These are phyloP conservation scores for Hyperopisus bebe DNA, from an alignment of 2,113 vertebrate genomes.

Conservation along the genomic window DNA sequence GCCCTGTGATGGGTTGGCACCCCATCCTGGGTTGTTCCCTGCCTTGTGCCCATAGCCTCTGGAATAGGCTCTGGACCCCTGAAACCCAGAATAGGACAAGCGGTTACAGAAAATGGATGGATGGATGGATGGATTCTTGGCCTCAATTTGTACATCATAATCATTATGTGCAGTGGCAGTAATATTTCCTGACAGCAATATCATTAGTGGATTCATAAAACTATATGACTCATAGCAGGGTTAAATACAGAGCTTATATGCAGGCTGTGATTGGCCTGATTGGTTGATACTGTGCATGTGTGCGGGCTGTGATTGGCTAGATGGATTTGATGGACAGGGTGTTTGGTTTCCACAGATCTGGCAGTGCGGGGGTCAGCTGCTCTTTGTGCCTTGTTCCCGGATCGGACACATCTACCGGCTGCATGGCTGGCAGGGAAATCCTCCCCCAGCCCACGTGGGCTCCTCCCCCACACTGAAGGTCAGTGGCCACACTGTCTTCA, in stretches of 20 bases:
- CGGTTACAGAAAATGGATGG: background rate
- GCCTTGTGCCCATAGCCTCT: background rate
- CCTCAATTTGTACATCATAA: background rate
- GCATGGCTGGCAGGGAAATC: conserved; percentile 93
- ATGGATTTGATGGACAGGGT: background rate
- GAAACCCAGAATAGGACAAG: background rate
- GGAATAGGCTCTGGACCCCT: background rate
- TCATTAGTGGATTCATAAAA: background rate
- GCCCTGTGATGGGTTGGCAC: background rate
- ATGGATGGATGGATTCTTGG: background rate
- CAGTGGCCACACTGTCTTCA: conserved; percentile 17
- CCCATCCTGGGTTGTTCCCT: background rate
- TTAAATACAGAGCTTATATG: background rate
- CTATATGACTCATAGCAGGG: background rate
- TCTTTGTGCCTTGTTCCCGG: conserved; percentile 92
- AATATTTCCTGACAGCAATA: background rate
- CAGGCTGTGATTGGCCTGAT: background rate
- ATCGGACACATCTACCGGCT: conserved; percentile 96
- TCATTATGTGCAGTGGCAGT: background rate
- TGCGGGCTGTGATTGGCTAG: background rate
- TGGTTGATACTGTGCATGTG: background rate
- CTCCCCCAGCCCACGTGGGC: conserved; percentile 87
- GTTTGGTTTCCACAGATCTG: conserved; percentile 70
- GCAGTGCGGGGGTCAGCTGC: conserved; percentile 90
- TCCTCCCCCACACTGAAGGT: conserved; percentile 98